phyloP scores from a whole-genome alignment of 2,797 vertebrate species.

The Epinephelus malabaricus region DNA sequence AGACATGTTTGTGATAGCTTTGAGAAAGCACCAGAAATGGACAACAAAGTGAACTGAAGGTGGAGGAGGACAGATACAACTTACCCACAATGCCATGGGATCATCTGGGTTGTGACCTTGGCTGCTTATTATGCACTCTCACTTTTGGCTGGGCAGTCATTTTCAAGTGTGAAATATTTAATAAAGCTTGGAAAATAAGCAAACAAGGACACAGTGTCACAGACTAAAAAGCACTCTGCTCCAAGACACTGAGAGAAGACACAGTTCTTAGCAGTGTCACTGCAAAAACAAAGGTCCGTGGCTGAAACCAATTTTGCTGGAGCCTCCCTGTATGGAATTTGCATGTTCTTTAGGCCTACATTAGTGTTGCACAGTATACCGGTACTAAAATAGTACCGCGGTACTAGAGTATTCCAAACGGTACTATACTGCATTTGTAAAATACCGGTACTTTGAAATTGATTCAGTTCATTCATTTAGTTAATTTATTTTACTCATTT shows the following conservation, averaged over 20 bases:
- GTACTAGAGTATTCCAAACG: too few species aligned
- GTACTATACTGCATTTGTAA: too few species aligned
- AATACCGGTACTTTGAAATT: too few species aligned
- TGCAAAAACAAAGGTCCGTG: background rate
- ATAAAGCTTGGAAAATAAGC: constrained; percentile 33
- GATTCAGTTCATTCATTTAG: too few species aligned
- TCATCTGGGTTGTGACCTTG: constrained; percentile 11
- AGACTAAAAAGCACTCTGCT: constrained; percentile 5
- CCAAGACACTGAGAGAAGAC: background rate
- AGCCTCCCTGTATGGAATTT: background rate
- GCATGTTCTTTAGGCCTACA: background rate
- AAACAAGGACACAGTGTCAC: constrained; percentile 45
- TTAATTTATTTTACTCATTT: too few species aligned
- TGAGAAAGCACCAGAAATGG: constrained; percentile 30
- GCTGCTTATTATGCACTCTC: constrained; percentile 1
- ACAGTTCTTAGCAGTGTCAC: background rate
- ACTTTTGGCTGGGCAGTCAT: constrained; percentile 21
- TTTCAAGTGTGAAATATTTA: constrained; percentile 44
- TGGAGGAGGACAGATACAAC: constrained; percentile 25
- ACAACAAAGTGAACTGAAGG: constrained; percentile 22
- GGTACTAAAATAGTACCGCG: too few species aligned
- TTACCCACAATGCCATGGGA: constrained; percentile 10
- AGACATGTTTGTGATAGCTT: constrained; percentile 33
- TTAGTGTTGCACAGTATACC: too few species aligned
- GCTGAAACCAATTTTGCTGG: background rate